Conservation (phyloP, 1,140 invertebrate species). For the Orchesella cincta region DNA sequence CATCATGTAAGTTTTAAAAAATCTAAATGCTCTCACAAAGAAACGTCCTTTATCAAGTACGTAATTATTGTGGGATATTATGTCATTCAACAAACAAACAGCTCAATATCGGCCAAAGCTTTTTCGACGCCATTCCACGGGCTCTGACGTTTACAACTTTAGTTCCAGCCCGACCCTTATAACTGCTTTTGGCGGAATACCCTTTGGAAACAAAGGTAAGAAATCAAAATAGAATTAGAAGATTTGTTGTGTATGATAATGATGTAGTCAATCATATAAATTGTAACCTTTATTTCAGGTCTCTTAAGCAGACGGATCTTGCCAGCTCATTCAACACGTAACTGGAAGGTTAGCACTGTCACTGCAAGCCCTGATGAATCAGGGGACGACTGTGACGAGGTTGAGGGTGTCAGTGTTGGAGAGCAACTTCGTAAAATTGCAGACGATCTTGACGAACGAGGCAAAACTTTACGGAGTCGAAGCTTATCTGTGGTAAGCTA, state of each 20-base stretch:
- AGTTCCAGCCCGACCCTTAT: neutral
- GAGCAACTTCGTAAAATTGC: constrained; percentile 33
- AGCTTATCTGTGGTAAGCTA: constrained; percentile 16
- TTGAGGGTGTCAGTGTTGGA: neutral
- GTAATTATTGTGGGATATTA: too few relatives aligned
- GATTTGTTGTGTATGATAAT: neutral
- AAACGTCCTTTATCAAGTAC: too few relatives aligned
- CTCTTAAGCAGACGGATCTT: neutral
- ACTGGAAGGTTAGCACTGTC: neutral
- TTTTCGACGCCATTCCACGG: neutral
- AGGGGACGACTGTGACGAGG: neutral
- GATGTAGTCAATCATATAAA: neutral
- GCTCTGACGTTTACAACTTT: constrained; percentile 1
- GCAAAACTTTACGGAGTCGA: neutral
- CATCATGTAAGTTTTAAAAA: too few relatives aligned
- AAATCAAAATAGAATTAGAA: neutral
- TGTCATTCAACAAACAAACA: too few relatives aligned
- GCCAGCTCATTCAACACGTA: neutral
- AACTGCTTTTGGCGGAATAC: neutral
- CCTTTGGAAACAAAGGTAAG: neutral
- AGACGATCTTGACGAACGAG: constrained; percentile 34
- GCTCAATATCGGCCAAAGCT: neutral
- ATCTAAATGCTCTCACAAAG: too few relatives aligned
- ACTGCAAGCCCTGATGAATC: neutral
- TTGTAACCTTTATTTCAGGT: neutral